Percentiles rank a stretch among this genome's conserved stretches.
Conservation (phyloP, 2,797 vertebrate genomes). For the Eulemur rubriventer region DNA sequence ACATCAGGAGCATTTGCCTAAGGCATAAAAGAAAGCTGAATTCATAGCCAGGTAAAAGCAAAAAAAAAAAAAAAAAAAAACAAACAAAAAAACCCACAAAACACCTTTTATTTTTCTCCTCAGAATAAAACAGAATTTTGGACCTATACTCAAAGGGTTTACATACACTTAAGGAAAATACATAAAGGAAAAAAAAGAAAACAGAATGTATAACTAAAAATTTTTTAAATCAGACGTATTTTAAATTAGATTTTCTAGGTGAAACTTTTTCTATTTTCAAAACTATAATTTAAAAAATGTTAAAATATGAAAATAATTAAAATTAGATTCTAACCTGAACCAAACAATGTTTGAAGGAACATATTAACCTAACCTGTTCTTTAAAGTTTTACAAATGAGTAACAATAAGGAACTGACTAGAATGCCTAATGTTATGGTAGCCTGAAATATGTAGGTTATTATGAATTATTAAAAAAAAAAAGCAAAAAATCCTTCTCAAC, state of each 20-base stretch:
- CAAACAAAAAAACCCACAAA: too few species aligned
- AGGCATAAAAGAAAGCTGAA: background rate
- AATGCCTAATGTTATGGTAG: background rate
- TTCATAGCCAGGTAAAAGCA: background rate
- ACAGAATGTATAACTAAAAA: background rate
- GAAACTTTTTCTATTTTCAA: constrained; percentile 2
- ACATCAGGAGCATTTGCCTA: background rate
- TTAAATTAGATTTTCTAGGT: background rate
- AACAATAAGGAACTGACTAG: background rate
- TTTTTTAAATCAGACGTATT: background rate
- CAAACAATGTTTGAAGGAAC: background rate
- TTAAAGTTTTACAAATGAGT: background rate
- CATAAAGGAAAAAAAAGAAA: background rate
- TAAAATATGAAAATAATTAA: background rate
- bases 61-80: too few species aligned
- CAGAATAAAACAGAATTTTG: background rate
- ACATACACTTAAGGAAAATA: background rate
- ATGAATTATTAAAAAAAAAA: background rate
- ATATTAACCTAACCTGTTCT: background rate
- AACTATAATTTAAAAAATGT: background rate
- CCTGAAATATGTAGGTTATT: background rate
- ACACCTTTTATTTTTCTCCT: background rate
- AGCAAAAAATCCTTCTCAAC: background rate
- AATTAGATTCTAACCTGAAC: background rate
- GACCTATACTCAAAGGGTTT: background rate